A percentile compares a stretch with the other conserved stretches of the same genome.
phyloP scores from a whole-genome alignment of 2,113 vertebrate genomes.

The Archocentrus centrarchus region DNA sequence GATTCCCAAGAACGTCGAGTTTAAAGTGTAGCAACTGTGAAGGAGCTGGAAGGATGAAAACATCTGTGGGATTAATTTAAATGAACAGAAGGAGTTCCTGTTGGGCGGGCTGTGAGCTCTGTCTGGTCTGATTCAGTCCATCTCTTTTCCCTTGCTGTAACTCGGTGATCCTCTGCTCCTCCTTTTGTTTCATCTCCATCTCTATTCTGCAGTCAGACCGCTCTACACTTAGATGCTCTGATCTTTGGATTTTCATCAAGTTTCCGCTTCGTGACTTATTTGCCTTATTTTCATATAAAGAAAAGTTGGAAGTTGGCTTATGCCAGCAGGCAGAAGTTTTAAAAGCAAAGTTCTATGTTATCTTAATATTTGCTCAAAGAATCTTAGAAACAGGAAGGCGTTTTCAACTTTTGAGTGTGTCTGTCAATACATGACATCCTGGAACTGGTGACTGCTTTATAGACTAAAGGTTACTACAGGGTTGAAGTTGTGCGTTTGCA shows the following conservation, averaged over 20 bases:
- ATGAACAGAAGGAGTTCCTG: slow-evolving; percentile 77
- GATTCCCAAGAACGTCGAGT: slow-evolving; percentile 54
- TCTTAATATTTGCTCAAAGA: slow-evolving; percentile 61
- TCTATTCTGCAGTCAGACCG: slow-evolving; percentile 60
- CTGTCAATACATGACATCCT: neutral
- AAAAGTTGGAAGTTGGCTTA: slow-evolving; percentile 63
- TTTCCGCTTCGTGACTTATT: slow-evolving; percentile 82
- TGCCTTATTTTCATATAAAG: slow-evolving; percentile 81
- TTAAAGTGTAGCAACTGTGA: slow-evolving; percentile 62
- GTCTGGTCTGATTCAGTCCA: slow-evolving; percentile 83
- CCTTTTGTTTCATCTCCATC: slow-evolving; percentile 71
- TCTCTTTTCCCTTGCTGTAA: slow-evolving; percentile 73
- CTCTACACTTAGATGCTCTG: slow-evolving; percentile 78
- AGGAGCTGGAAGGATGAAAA: slow-evolving; percentile 65
- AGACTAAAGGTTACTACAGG: neutral
- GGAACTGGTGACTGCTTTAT: neutral
- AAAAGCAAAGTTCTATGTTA: slow-evolving; percentile 46
- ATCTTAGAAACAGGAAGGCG: slow-evolving; percentile 15
- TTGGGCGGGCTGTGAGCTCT: slow-evolving; percentile 71
- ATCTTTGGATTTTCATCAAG: slow-evolving; percentile 81
- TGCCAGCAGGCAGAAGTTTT: slow-evolving; percentile 55
- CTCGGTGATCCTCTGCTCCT: slow-evolving; percentile 71
- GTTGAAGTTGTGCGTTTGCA: neutral
- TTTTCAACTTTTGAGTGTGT: slow-evolving; percentile 11
- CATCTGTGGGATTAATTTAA: slow-evolving; percentile 80